A percentile compares a stretch with the other conserved stretches of the same genome.
phyloP scores from a whole-genome alignment of 2,113 vertebrate species.

The Eudorcas thomsonii region DNA sequence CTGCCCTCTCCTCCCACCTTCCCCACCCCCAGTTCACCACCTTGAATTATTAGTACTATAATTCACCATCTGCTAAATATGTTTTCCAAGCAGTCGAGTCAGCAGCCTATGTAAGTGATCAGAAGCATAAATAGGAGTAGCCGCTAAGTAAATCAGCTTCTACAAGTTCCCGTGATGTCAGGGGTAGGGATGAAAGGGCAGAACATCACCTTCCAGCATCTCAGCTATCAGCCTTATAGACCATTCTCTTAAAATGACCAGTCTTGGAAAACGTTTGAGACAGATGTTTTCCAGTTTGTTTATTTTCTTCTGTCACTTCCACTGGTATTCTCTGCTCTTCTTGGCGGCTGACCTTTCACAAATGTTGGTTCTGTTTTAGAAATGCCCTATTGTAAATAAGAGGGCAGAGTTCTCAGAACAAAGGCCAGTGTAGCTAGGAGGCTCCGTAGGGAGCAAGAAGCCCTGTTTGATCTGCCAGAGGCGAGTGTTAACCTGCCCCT shows the following conservation, averaged over 20 bases:
- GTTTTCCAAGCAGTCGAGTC: background rate
- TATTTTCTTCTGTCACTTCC: slow-evolving; percentile 72
- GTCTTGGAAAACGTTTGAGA: background rate
- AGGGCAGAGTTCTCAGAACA: slow-evolving; percentile 83
- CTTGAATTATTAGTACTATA: background rate
- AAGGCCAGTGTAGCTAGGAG: slow-evolving; percentile 68
- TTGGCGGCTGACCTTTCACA: slow-evolving; percentile 82
- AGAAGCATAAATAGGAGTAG: background rate
- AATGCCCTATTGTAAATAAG: slow-evolving; percentile 84
- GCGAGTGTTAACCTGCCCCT: background rate
- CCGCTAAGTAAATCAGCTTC: background rate
- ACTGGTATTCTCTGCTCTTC: slow-evolving; percentile 75
- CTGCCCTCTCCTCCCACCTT: background rate
- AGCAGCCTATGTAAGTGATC: background rate
- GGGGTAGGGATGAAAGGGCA: background rate
- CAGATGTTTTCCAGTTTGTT: slow-evolving; percentile 42
- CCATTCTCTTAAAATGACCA: background rate
- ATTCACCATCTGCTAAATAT: background rate
- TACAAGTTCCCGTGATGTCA: background rate
- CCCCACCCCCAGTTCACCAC: background rate
- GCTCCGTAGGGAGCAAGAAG: background rate
- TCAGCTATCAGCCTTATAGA: background rate
- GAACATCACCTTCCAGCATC: background rate
- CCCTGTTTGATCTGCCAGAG: background rate
- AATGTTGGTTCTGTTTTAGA: slow-evolving; percentile 85